These are phyloP conservation scores for Drosophila mojavensis DNA, from an alignment of 1,140 invertebrate genomes.

Conservation along the genomic window DNA sequence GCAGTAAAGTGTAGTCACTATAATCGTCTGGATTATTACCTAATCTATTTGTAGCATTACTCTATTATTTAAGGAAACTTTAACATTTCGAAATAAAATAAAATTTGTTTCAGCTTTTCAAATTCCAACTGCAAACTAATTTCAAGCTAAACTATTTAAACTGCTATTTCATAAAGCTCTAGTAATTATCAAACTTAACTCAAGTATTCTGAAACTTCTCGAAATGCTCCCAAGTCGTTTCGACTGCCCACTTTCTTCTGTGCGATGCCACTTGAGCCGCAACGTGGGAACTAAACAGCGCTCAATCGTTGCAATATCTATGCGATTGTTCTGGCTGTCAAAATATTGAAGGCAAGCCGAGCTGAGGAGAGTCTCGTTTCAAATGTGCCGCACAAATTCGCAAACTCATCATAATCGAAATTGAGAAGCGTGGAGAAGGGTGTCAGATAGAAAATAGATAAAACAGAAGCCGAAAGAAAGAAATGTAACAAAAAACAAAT, in stretches of 20 bases:
- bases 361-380: constrained; percentile 27
- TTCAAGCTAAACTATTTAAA: not conserved
- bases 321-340: constrained; percentile 74
- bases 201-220: not conserved
- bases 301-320: constrained; percentile 55
- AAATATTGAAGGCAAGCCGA: constrained; percentile 56
- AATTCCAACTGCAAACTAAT: not conserved
- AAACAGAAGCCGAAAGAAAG: constrained; percentile 42
- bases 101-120: too few relatives aligned
- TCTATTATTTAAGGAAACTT: too few relatives aligned
- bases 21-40: too few relatives aligned
- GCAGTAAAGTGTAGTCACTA: too few relatives aligned
- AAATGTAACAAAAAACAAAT: constrained; percentile 32
- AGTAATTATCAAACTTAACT: not conserved
- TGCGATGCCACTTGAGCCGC: constrained; percentile 23
- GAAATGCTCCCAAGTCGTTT: constrained; percentile 10
- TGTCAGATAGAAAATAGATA: constrained; percentile 8
- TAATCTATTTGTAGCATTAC: too few relatives aligned
- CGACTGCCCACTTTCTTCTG: constrained; percentile 25
- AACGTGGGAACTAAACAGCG: constrained; percentile 60
- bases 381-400: constrained; percentile 61
- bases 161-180: too few relatives aligned
- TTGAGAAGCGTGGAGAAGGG: not conserved
- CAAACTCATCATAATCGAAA: constrained; percentile 60
- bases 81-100: too few relatives aligned